Conservation (phyloP, 2,888 invertebrate genomes). For the Chirona hameri region DNA sequence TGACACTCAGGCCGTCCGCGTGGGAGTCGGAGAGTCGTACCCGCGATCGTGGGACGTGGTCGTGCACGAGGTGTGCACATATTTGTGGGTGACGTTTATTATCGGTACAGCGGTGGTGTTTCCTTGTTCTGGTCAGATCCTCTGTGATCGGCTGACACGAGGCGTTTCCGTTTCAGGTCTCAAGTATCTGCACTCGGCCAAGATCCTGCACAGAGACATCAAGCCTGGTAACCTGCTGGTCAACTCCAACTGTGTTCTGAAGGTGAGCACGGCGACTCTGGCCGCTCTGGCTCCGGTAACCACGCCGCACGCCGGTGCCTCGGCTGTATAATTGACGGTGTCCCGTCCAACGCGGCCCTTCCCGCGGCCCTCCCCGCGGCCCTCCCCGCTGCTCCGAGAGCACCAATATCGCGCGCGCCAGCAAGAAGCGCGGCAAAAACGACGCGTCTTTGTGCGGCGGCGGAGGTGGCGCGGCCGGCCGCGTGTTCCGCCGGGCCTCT, state of each 20-base stretch:
- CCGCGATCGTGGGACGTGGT: too few relatives aligned
- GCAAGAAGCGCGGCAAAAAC: not conserved
- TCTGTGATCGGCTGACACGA: too few relatives aligned
- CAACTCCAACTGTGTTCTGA: conserved; percentile 98
- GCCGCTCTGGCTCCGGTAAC: not conserved
- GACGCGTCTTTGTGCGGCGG: conserved; percentile 1
- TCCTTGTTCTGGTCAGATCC: too few relatives aligned
- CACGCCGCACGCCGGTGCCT: not conserved
- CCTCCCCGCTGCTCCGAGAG: not conserved
- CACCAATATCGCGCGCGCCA: not conserved
- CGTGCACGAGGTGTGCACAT: too few relatives aligned
- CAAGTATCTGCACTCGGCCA: conserved; percentile 97
- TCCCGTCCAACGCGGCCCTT: not conserved
- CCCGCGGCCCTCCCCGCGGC: not conserved
- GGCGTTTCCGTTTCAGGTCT: conserved; percentile 62
- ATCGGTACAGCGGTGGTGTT: too few relatives aligned
- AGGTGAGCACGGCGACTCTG: conserved; percentile 54
- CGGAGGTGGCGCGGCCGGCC: not conserved
- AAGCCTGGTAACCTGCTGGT: conserved; percentile 98
- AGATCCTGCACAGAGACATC: conserved; percentile 97
- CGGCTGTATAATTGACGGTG: not conserved
- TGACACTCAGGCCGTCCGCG: too few relatives aligned
- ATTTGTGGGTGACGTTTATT: too few relatives aligned
- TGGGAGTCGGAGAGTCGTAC: too few relatives aligned
- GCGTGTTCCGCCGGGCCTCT: not conserved